Base-by-base conservation (phyloP, 2,113 vertebrate genomes). In the Mustela lutreola region DNA sequence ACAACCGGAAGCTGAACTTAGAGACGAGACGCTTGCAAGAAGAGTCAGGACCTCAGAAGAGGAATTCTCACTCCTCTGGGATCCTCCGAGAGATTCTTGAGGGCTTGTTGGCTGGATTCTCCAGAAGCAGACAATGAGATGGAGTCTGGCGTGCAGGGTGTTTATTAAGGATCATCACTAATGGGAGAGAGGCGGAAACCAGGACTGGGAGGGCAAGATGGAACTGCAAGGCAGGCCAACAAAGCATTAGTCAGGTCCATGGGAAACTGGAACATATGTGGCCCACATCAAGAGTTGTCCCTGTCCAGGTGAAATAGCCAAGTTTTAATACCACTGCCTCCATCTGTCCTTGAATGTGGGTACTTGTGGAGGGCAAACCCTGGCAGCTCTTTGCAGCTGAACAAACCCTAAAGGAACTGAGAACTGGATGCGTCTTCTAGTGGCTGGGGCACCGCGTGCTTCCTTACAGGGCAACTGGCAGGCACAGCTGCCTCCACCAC, bases 381-480 rank as follows among this genome's bases (percentile, higher is more conserved):
- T 63, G 56, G 58, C 50, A 95, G 82, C 36, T 71, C 22, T 83
- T 50, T 91, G 81, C 84, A 96, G 76, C 50, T 26, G 76, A 93
- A 39, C 58, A 80, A 93, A 96, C 48, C 28, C 26, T 16, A 67
- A 26, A 91, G 84, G 79, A 91, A 73, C 63, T 85, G 89, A 88
- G 39, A 97, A 42, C 50, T 82, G 45, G n/a, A 24, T 33, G 39
- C 5, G 9, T 60, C 21, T 95, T 56, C 26, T 9, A 7, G 11
- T 6, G 42, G 22, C 50, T 48, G 24, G 21, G 39, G 5, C 9
- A 48, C n/a, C 28, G 28, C 26, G 4, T n/a, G n/a, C 45, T 67
- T 91, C 94, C 45, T 60, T 87, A 8, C 2, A n/a, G 22, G 24
- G 16, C 7, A 5, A 11, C 42, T 48, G 50, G 10, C 16, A 91